Conservation (phyloP, 64 coral and sea anemone species). For the Actinia equina region DNA sequence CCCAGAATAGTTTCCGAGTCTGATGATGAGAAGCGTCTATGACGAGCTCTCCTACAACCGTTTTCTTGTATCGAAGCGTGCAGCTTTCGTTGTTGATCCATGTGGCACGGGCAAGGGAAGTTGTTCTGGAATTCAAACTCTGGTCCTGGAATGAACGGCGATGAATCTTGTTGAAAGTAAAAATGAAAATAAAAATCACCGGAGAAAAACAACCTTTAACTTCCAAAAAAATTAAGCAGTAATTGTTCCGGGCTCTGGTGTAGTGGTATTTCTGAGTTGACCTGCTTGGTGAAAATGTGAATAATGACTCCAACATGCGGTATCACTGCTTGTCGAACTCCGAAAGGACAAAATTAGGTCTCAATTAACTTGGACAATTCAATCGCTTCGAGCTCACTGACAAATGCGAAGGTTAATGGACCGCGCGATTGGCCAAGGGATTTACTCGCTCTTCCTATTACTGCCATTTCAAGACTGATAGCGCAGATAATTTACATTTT, state of each 20-base stretch:
- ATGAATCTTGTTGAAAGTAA: neutral
- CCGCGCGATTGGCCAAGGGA: neutral
- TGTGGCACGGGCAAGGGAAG: neutral
- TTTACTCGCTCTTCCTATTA: neutral
- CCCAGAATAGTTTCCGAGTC: neutral
- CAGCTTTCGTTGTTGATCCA: neutral
- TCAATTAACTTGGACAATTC: neutral
- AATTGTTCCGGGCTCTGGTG: neutral
- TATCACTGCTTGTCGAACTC: neutral
- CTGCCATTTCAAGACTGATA: neutral
- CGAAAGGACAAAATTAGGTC: neutral
- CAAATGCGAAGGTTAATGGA: neutral
- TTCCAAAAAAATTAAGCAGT: neutral
- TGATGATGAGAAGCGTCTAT: neutral
- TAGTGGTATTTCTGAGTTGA: neutral
- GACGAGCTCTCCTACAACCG: neutral
- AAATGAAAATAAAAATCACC: neutral
- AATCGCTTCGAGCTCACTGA: neutral
- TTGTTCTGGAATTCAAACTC: neutral
- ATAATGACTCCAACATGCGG: too few species aligned
- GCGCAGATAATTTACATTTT: constrained; percentile 5
- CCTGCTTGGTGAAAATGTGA: neutral
- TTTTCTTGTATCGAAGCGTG: neutral
- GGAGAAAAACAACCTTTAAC: neutral
- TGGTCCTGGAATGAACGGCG: neutral